A percentile compares a stretch with the other conserved stretches of the same genome.
phyloP scores from a whole-genome alignment of 1,140 invertebrate species.

The Phymorhynchus buccinoides region DNA sequence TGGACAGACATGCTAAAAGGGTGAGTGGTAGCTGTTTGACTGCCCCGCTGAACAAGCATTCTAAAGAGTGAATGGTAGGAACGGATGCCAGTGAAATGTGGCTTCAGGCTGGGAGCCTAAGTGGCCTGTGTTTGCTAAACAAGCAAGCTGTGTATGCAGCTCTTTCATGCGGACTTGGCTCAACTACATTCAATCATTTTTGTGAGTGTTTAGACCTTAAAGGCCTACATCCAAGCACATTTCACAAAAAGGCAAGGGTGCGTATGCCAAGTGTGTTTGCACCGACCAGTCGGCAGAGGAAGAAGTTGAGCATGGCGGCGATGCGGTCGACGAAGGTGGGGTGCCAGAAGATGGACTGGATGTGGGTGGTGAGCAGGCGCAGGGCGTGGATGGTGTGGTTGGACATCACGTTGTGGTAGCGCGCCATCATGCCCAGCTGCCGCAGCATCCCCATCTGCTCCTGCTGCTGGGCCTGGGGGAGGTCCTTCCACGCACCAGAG shows the following conservation, averaged over 20 bases:
- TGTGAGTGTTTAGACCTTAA: too few relatives aligned
- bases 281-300: slow-evolving; percentile 90
- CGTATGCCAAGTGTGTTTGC: neutral
- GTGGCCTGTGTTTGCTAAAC: too few relatives aligned
- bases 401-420: slow-evolving; percentile 94
- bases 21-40: too few relatives aligned
- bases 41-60: too few relatives aligned
- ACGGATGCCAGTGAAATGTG: too few relatives aligned
- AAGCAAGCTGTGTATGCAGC: too few relatives aligned
- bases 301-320: slow-evolving; percentile 96
- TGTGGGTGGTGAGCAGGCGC: slow-evolving; percentile 85
- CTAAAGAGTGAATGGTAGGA: too few relatives aligned
- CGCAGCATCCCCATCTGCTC: slow-evolving; percentile 84
- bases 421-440: slow-evolving; percentile 87
- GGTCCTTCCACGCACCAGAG: slow-evolving; percentile 84
- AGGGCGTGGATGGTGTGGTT: slow-evolving; percentile 90
- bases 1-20: too few relatives aligned
- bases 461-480: slow-evolving; percentile 80
- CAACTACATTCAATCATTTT: too few relatives aligned
- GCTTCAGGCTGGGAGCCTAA: too few relatives aligned
- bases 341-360: slow-evolving; percentile 91
- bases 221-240: too few relatives aligned
- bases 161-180: too few relatives aligned
- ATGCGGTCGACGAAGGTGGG: slow-evolving; percentile 92
- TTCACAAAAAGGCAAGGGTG: neutral